Evolutionary conservation across 2,797 vertebrate genomes (phyloP).

Genomic region (Syngnathus acus): DNA sequence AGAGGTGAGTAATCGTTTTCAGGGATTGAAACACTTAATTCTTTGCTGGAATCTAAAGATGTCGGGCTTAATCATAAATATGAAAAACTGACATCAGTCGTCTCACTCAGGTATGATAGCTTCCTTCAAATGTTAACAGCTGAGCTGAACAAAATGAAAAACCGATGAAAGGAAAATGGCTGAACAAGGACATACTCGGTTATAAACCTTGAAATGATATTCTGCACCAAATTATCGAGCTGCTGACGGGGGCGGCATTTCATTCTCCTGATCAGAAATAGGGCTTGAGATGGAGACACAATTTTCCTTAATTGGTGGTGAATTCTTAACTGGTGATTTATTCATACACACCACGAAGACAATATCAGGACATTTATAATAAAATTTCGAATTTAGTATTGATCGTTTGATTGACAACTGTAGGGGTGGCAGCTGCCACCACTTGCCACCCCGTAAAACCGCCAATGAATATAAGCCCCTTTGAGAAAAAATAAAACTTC

Average conservation of each 20-base stretch:
- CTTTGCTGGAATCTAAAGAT: neutral
- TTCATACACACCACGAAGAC: no score
- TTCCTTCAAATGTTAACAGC: conserved; percentile 4
- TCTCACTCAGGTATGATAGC: neutral
- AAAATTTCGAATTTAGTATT: no score
- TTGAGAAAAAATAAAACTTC: no score
- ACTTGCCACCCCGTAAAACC: no score
- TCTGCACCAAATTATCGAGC: neutral
- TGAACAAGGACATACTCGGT: neutral
- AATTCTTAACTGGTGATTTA: no score
- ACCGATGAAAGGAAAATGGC: neutral
- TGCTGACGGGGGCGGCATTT: neutral
- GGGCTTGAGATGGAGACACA: neutral
- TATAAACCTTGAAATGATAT: conserved; percentile 1
- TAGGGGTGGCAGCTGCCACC: no score
- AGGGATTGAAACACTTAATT: neutral
- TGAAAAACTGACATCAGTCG: neutral
- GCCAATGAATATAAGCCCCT: no score
- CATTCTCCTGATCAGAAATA: neutral
- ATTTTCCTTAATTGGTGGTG: no score
- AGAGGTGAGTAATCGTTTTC: neutral
- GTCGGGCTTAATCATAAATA: neutral
- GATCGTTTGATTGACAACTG: no score
- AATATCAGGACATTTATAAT: no score
- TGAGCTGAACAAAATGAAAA: conserved; percentile 3